Base-by-base conservation (phyloP, 1,140 invertebrate genomes). In the Triops cancriformis region DNA sequence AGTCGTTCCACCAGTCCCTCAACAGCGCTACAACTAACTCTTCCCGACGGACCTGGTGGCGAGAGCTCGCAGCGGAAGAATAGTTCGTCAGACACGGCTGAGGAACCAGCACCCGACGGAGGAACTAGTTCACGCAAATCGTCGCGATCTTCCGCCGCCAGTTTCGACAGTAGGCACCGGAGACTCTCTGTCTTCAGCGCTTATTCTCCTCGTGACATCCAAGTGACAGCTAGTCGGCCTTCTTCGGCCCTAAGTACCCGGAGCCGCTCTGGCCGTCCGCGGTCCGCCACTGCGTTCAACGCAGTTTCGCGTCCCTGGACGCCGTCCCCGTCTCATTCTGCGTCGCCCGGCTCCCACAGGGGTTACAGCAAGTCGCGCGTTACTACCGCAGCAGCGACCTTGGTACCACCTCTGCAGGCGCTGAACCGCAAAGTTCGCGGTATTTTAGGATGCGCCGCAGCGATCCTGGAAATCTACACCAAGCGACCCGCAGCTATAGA, bases 401-500 rank as follows among this genome's bases (percentile, higher is more conserved):
- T 79, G 72, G 78, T 77, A 2, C 42, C 78, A 12, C 78, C 74
- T 7, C 72, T 79, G 26, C 78, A 79, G 14, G 78, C 78, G 9
- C 78, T 79, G 28, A 79, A 79, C 72, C 31, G 37, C 14, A 75
- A 76, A 73, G 78, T 79, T 11, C 42, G 75, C 12, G 73, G 43
- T 26, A 77, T 79, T 26, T 11, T 79, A 28, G 78, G 78, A 6
- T 79, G 75, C 26, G 78, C 75, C 26, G 72, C 72, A 11, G 51
- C 76, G 12, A 76, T 79, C 37, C 42, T 79, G n/a, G 78, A 79
- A 26, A 42, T 75, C 26, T 79, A 79, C 41, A 76, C 77, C 10
- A 78, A 78, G 27, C 51, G 73, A 42, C 75, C 41, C 3, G 42
- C 75, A 43, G n/a, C 23, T n/a, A 18, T 6, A 76, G 27, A 43